A percentile compares a stretch with the other conserved stretches of the same genome.
Conservation (phyloP, 2,113 vertebrate species). For the Oenanthe oenanthe region DNA sequence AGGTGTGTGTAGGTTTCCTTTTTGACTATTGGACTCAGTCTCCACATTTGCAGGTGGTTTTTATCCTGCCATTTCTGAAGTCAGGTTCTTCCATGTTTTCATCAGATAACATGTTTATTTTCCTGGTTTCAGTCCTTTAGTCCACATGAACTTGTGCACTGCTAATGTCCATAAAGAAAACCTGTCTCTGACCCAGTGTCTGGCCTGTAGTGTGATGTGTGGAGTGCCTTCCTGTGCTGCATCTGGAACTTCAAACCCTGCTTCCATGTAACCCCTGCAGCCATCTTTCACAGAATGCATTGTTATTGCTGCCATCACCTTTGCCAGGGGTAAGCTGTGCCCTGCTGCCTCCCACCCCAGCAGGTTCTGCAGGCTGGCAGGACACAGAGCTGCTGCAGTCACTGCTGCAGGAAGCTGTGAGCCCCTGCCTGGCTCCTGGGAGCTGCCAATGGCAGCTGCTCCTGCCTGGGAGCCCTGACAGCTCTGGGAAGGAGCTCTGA, state of each 20-base stretch:
- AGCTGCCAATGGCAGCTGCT: background rate
- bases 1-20: background rate
- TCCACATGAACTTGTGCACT: background rate
- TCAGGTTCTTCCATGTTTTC: background rate
- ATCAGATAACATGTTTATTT: background rate
- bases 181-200: fast-evolving
- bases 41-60: background rate
- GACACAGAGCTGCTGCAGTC: background rate
- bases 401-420: background rate
- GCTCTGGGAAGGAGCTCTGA: background rate
- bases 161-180: background rate
- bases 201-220: background rate
- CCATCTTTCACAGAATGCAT: background rate
- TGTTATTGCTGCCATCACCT: background rate
- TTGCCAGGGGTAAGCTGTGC: background rate
- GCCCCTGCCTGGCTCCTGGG: background rate
- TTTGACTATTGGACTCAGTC: background rate
- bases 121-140: background rate
- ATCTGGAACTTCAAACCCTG: background rate
- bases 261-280: background rate
- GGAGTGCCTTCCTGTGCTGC: background rate
- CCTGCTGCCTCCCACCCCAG: background rate
- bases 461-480: background rate
- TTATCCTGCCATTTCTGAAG: background rate
- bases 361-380: background rate